Evolutionary conservation across 2,888 invertebrate species (phyloP), one percentile per base, ranked within the genome.

Genomic region (Pedicia rivosa): DNA sequence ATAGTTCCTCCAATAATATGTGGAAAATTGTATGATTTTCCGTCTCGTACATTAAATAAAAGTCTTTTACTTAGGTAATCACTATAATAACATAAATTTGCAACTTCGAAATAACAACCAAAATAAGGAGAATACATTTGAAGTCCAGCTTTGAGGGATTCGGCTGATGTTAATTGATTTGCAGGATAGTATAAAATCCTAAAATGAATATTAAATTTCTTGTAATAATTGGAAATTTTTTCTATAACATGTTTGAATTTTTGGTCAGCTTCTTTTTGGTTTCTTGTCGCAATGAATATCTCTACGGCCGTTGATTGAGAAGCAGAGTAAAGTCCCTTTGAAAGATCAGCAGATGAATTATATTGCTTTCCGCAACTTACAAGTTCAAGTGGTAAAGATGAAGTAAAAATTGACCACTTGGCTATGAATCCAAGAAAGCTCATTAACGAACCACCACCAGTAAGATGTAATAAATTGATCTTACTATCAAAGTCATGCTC

Each of bases 41-140:
- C 62, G 28, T 72, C 68, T 17, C 64, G 64, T 51, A 73, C 78
- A 28, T 68, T 74, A 43, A 83, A 77, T 49, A 81, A 62, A 30
- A 90, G 62, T 40, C 88, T 67, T 55, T 84, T 82, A 46, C 82
- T 80, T 19, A 87, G 68, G 52, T 72, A 88, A 48, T 76, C 72
- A 8, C 72, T 74, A 48, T 73, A 77, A 30, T 77, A 51, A 14
- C 82, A 79, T 26, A 88, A 51, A 56, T 75, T 66, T 1, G 79
- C 87, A 27, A 86, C 70, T 62, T 80, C 78, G 10, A 84, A 53
- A 50, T 79, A 84, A 9, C 61, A 55, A 24, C 71, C 56, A 10
- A 66, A 53, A 43, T 69, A 65, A 8, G 68, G 66, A 2, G 84
- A 83, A 66, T 72, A 86, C 63, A 86, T 70, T 59, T 87, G 76